A percentile compares a stretch with the other conserved stretches of the same genome.
Conservation (phyloP, 2,797 vertebrate species). For the Apogon hyalosoma region DNA sequence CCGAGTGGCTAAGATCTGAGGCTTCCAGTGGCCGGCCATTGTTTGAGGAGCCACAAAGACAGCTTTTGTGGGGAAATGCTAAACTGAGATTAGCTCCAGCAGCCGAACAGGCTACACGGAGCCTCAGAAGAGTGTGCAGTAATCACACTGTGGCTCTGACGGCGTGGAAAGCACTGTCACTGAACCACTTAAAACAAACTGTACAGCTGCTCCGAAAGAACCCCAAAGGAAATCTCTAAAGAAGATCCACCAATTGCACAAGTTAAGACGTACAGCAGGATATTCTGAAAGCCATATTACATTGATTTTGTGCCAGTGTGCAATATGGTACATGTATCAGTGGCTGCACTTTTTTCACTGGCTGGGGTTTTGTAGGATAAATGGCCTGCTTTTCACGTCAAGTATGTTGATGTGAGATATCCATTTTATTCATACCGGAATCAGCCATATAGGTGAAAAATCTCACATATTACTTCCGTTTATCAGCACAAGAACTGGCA, state of each 20-base stretch:
- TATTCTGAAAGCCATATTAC: slow-evolving; percentile 49
- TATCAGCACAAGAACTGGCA: slow-evolving; percentile 37
- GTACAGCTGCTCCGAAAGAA: slow-evolving; percentile 41
- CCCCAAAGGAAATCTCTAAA: slow-evolving; percentile 62
- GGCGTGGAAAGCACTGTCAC: slow-evolving; percentile 48
- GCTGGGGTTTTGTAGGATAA: slow-evolving; percentile 42
- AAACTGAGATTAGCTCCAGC: slow-evolving; percentile 80
- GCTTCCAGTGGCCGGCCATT: slow-evolving; percentile 61
- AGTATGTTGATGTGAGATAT: slow-evolving; percentile 31
- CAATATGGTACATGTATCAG: slow-evolving; percentile 48
- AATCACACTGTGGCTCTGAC: slow-evolving; percentile 58
- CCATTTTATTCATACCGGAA: slow-evolving; percentile 33
- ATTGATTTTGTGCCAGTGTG: slow-evolving; percentile 61
- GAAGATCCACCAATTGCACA: slow-evolving; percentile 67
- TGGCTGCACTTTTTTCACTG: slow-evolving; percentile 48
- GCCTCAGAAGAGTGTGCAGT: slow-evolving; percentile 50
- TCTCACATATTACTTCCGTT: slow-evolving; percentile 61
- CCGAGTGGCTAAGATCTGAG: slow-evolving; percentile 56
- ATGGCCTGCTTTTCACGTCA: slow-evolving; percentile 39
- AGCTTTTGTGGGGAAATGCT: slow-evolving; percentile 80
- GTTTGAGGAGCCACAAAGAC: slow-evolving; percentile 69
- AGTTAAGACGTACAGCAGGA: slow-evolving; percentile 60
- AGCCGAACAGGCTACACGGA: slow-evolving; percentile 50
- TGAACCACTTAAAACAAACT: slow-evolving; percentile 54
- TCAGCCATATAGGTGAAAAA: slow-evolving; percentile 17